Base-by-base conservation (phyloP, 2,113 vertebrate species). In the Corythornis cristatus region DNA sequence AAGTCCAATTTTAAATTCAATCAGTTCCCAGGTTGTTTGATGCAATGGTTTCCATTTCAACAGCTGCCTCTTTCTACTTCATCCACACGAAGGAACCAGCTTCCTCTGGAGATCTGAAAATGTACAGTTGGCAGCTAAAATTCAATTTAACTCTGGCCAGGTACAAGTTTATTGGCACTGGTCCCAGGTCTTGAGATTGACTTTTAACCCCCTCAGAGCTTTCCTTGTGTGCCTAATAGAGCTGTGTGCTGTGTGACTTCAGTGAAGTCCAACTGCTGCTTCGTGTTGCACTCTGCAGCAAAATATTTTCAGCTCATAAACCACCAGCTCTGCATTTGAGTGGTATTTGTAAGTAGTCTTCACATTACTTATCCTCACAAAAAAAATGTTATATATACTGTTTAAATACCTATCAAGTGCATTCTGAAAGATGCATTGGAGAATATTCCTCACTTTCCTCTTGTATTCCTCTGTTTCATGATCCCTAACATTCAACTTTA, bases 1-100 rank as follows among this genome's bases (percentile, higher is more conserved):
- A 97, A 97, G 74, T 95, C 53, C 96, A 97, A 96, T 98, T 97
- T 97, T 96, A 96, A 97, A 98, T 97, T 97, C 92, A 97, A 96
- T 98, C 97, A 95, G 79, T 83, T 90, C 84, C 83, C 89, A 96
- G 91, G 93, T 46, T 90, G 95, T 96, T 91, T 94, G 92, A 94
- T 96, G 93, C 94, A 93, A 73, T 89, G 79, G 92, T 96, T 97
- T 96, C 97, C 91, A 97, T 97, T 97, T 97, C 91, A 96, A 73
- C 91, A 96, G 95, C 90, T 96, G 87, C 91, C 68, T 97, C 84
- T 95, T 61, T 73, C 86, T 96, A 45, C 67, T 68, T 96, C 66
- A 74, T 37, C 82, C 58, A 94, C 73, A 89, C 2, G 8, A 72
- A 95, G 83, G 53, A 82, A 91, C 29, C 40, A 81, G 60, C 68